Conservation (phyloP, 2,888 invertebrate species). For the Taphrorychus bicolor region DNA sequence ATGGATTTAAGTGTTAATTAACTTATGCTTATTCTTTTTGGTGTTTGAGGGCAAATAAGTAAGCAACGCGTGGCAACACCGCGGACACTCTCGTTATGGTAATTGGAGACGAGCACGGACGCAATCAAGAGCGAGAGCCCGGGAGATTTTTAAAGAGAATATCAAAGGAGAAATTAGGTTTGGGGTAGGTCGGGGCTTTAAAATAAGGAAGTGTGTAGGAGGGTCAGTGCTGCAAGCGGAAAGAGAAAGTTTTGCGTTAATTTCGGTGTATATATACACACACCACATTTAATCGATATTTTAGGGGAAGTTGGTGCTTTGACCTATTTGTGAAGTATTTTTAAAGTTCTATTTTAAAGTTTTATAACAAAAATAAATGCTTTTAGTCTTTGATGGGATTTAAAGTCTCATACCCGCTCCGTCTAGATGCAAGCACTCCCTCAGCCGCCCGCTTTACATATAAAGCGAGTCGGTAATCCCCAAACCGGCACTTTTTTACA, state of each 20-base stretch:
- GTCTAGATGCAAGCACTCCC: conserved; percentile 11
- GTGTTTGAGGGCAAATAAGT: conserved; percentile 14
- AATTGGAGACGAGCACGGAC: conserved; percentile 35
- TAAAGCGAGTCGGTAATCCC: conserved; percentile 36
- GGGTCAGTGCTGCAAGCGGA: background rate
- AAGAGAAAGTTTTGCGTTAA: background rate
- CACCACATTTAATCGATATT: too few species aligned
- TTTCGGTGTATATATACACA: too few species aligned
- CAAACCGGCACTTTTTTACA: conserved; percentile 35
- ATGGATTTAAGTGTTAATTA: too few species aligned
- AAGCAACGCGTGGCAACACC: conserved; percentile 23
- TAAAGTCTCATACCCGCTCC: too few species aligned
- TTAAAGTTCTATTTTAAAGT: too few species aligned
- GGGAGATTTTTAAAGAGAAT: conserved; percentile 27
- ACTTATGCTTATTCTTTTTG: too few species aligned
- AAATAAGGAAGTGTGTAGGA: conserved; percentile 17
- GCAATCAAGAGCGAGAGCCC: conserved; percentile 26
- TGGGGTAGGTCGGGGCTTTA: conserved; percentile 30
- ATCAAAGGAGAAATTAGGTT: conserved; percentile 34
- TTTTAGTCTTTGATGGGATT: too few species aligned
- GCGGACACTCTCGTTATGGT: conserved; percentile 32
- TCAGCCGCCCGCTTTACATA: conserved; percentile 34
- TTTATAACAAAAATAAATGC: too few species aligned
- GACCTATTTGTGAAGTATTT: too few species aligned
- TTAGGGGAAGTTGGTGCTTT: too few species aligned